Evolutionary conservation across 2,888 invertebrate species (phyloP).

Genomic region (Cancer borealis): DNA sequence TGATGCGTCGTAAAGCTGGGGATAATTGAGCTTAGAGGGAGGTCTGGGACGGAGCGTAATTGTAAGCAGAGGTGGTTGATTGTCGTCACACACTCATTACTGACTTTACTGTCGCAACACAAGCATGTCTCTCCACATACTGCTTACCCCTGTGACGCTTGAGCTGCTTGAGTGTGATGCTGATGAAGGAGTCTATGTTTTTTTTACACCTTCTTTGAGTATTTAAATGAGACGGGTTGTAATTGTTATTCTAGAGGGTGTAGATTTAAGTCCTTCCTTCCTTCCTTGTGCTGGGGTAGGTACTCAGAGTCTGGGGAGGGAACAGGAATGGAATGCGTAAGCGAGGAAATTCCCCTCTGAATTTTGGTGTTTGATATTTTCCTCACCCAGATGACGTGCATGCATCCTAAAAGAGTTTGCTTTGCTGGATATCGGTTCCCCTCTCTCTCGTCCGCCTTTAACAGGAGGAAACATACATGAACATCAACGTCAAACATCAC

Average conservation of each 20-base stretch:
- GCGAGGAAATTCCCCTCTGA: slow-evolving; percentile 1
- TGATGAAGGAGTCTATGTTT: not conserved
- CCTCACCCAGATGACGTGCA: not conserved
- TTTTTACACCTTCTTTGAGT: not conserved
- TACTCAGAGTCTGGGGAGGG: not conserved
- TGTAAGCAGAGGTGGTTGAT: not conserved
- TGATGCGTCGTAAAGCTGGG: slow-evolving; percentile 31
- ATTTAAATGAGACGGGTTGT: not conserved
- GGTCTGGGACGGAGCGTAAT: not conserved
- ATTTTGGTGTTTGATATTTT: slow-evolving; percentile 12
- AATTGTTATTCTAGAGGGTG: not conserved
- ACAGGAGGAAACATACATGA: not conserved
- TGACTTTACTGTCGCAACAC: not conserved
- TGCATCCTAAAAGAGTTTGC: slow-evolving; percentile 9
- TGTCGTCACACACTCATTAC: not conserved
- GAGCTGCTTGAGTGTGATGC: not conserved
- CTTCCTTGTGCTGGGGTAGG: not conserved
- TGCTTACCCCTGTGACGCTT: not conserved
- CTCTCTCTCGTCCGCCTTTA: not conserved
- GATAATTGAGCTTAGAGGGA: slow-evolving; percentile 17
- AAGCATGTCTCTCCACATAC: not conserved
- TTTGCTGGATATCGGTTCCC: not conserved
- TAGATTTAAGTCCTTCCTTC: no score
- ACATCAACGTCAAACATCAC: not conserved
- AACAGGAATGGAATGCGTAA: not conserved